Evolutionary conservation across 1,140 invertebrate genomes (phyloP).

Genomic region (Drosophila arawakana): DNA sequence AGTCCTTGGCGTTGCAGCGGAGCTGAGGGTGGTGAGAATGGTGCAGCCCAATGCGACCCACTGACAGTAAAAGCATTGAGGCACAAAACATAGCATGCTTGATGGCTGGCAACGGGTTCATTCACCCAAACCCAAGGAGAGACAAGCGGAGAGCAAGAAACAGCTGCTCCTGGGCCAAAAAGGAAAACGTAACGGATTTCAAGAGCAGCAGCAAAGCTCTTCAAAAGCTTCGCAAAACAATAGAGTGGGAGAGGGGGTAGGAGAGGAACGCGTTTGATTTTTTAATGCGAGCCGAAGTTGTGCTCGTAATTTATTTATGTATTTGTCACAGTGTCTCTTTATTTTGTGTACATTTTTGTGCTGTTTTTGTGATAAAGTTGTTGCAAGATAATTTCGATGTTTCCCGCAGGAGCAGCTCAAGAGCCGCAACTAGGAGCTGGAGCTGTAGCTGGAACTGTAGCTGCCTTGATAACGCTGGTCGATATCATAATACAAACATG

Average conservation of each 20-base stretch:
- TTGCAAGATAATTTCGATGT: conserved; percentile 69
- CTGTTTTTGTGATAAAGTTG: conserved; percentile 67
- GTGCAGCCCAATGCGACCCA: conserved; percentile 7
- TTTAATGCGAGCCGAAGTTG: conserved; percentile 14
- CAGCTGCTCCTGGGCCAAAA: conserved; percentile 65
- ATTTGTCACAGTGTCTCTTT: conserved; percentile 69
- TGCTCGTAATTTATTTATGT: conserved; percentile 75
- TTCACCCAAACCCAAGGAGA: conserved; percentile 66
- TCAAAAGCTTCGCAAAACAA: conserved; percentile 48
- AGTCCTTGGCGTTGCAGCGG: conserved; percentile 7
- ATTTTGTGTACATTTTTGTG: no score
- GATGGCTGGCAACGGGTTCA: conserved; percentile 48
- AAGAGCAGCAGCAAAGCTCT: conserved; percentile 64
- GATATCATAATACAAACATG: conserved; percentile 83
- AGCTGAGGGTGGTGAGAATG: background rate
- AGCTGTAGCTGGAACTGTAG: background rate
- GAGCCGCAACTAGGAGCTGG: background rate
- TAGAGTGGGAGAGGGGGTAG: background rate
- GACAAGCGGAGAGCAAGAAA: conserved; percentile 33
- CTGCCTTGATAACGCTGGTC: conserved; percentile 68
- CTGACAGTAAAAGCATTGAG: conserved; percentile 34
- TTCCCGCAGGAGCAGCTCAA: conserved; percentile 42
- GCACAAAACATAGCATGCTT: conserved; percentile 37
- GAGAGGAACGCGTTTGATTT: conserved; percentile 31
- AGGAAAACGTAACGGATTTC: conserved; percentile 50